Evolutionary conservation across 2,797 vertebrate species (phyloP).

Genomic region (Meda fulgida): DNA sequence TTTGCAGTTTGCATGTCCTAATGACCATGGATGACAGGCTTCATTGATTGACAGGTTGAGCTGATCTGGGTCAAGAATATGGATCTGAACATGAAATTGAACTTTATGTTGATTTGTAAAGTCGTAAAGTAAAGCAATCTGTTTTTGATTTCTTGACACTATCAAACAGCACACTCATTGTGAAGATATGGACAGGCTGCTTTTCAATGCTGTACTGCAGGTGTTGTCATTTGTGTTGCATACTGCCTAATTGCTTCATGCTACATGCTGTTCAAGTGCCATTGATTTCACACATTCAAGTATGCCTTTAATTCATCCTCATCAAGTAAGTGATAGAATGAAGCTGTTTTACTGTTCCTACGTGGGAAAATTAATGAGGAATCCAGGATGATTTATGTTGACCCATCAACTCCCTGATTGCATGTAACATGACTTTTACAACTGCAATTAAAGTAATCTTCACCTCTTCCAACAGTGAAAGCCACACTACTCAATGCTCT

Average conservation of each 20-base stretch:
- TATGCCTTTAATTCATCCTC: constrained; percentile 63
- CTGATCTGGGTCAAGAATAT: neutral
- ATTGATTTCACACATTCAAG: constrained; percentile 29
- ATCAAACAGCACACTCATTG: neutral
- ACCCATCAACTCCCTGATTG: constrained; percentile 57
- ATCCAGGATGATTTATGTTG: constrained; percentile 65
- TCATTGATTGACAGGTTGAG: neutral
- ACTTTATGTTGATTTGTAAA: neutral
- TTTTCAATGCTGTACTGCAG: constrained; percentile 14
- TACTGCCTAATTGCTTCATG: constrained; percentile 7
- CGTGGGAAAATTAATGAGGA: constrained; percentile 61
- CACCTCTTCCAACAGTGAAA: constrained; percentile 32
- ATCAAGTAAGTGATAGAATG: constrained; percentile 68
- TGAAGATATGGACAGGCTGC: constrained; percentile 2
- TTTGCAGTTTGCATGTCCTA: neutral
- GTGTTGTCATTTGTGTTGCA: constrained; percentile 23
- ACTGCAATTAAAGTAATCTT: constrained; percentile 63
- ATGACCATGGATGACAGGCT: neutral
- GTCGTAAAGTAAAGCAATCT: neutral
- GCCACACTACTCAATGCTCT: neutral
- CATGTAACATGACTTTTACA: constrained; percentile 63
- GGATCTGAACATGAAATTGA: neutral
- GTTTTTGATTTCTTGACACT: neutral
- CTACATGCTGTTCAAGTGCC: constrained; percentile 13
- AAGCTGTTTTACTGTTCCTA: constrained; percentile 59